A percentile compares a stretch with the other conserved stretches of the same genome.
phyloP scores from a whole-genome alignment of 2,113 vertebrate genomes.

The Hemicordylus capensis region DNA sequence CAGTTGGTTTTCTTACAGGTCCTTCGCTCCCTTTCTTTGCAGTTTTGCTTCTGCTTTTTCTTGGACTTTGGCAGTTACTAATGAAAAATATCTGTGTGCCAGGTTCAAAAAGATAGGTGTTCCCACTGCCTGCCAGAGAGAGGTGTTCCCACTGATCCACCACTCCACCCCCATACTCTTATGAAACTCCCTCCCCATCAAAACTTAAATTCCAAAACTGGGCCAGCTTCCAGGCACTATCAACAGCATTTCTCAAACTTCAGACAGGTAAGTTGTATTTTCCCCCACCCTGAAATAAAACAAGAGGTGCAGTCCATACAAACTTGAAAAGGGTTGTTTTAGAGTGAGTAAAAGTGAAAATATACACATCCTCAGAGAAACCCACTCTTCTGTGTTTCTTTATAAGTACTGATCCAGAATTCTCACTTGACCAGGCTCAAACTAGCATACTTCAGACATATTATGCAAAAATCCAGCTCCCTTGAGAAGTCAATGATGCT shows the following conservation, averaged over 20 bases:
- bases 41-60: not conserved
- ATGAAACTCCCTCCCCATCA: not conserved
- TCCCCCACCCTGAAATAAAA: too few species aligned
- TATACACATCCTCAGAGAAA: not conserved
- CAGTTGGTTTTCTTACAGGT: not conserved
- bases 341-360: not conserved
- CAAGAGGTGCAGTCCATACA: too few species aligned
- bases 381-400: not conserved
- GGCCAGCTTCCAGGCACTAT: not conserved
- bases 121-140: too few species aligned
- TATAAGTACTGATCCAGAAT: too few species aligned
- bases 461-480: too few species aligned
- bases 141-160: not conserved
- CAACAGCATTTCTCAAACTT: not conserved
- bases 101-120: not conserved
- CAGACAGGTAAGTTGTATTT: not conserved
- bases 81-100: not conserved
- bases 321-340: not conserved
- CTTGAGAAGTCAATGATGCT: too few species aligned
- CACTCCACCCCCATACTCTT: not conserved
- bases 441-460: too few species aligned
- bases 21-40: not conserved
- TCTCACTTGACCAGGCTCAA: too few species aligned
- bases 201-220: not conserved
- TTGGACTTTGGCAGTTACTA: not conserved